Conservation (phyloP, 2,888 invertebrate genomes). For the Lasioglossum marginatum region DNA sequence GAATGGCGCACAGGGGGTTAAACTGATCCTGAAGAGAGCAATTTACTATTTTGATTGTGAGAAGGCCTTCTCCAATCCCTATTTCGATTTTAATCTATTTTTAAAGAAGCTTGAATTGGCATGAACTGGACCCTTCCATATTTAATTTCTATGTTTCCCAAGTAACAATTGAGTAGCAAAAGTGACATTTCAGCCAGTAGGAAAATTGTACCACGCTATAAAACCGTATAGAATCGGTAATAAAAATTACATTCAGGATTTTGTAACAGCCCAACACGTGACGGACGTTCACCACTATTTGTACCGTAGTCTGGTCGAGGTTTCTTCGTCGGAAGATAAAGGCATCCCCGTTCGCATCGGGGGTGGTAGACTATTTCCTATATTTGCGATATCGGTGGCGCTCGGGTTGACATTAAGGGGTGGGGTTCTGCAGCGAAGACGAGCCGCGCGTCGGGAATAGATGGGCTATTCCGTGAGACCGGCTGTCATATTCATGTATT, state of each 20-base stretch:
- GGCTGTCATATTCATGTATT: slow-evolving; percentile 84
- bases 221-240: background rate
- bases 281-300: background rate
- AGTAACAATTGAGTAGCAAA: background rate
- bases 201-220: background rate
- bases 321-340: slow-evolving; percentile 61
- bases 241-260: background rate
- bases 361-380: slow-evolving; percentile 72
- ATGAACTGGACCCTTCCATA: background rate
- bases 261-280: background rate
- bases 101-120: background rate
- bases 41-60: too few relatives aligned
- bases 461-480: slow-evolving; percentile 76
- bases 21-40: background rate
- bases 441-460: slow-evolving; percentile 52
- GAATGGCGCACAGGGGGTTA: too few relatives aligned
- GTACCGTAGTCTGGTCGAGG: background rate
- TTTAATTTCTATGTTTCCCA: background rate
- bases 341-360: slow-evolving; percentile 47
- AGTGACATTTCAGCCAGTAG: background rate
- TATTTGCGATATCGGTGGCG: slow-evolving; percentile 74
- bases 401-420: slow-evolving; percentile 65
- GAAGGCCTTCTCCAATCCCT: background rate
- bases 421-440: slow-evolving; percentile 27
- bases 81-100: background rate